Evolutionary conservation across 2,113 vertebrate species (phyloP).

Genomic region (Notiomystis cincta): DNA sequence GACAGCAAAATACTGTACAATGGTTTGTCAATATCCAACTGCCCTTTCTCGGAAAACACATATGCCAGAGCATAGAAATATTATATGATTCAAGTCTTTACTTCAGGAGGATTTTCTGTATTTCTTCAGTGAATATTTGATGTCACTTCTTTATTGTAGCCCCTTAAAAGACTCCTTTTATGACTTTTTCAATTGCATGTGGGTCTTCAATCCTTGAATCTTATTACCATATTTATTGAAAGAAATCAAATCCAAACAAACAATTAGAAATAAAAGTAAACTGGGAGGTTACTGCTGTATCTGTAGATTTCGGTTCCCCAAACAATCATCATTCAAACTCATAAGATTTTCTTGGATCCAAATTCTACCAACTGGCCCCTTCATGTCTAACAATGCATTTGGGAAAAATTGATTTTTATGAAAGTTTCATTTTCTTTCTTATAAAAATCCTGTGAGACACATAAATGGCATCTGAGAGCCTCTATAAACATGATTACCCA

Average conservation of each 20-base stretch:
- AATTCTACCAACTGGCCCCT: neutral
- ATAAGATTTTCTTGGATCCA: neutral
- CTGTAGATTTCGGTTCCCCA: neutral
- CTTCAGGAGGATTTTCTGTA: neutral
- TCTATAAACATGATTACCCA: neutral
- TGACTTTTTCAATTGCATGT: slow-evolving; percentile 15
- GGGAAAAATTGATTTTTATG: slow-evolving; percentile 11
- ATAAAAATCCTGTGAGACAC: neutral
- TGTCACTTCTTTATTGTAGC: slow-evolving; percentile 7
- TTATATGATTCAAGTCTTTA: neutral
- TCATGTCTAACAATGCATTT: neutral
- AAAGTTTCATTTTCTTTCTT: slow-evolving; percentile 16
- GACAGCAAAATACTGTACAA: neutral
- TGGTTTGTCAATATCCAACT: neutral
- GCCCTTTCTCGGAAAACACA: neutral
- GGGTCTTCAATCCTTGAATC: slow-evolving; percentile 31
- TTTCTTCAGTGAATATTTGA: neutral
- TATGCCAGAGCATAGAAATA: neutral
- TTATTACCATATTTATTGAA: slow-evolving; percentile 53
- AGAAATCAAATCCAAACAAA: slow-evolving; percentile 55
- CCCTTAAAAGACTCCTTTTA: slow-evolving; percentile 32
- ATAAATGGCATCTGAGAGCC: slow-evolving; percentile 14
- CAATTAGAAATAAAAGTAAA: slow-evolving; percentile 37
- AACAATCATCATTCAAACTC: slow-evolving; percentile 7
- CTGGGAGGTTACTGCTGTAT: slow-evolving; percentile 6